Evolutionary conservation across 35 echinoderm and acorn worm species (phyloP).

Genomic region (Lytechinus variegatus): DNA sequence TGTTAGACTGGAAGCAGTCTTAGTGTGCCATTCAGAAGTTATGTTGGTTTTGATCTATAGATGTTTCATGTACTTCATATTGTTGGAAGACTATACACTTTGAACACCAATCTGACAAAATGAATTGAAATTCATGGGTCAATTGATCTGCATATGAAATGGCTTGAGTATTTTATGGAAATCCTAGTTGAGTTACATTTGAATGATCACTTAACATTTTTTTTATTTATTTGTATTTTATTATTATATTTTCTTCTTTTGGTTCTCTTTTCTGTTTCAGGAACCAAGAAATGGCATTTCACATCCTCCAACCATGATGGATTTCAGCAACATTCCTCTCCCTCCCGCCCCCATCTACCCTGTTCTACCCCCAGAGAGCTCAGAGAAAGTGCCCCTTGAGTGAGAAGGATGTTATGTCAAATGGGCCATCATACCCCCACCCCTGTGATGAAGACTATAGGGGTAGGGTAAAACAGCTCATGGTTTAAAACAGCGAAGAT

Average conservation of each 20-base stretch:
- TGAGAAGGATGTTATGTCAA: not conserved
- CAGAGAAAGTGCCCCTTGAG: conserved; percentile 48
- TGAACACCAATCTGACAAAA: no score
- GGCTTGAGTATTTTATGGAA: no score
- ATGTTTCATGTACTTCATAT: no score
- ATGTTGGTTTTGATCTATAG: no score
- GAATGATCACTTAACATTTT: no score
- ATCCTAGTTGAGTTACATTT: no score
- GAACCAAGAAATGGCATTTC: not conserved
- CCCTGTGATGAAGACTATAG: not conserved
- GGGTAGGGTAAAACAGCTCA: not conserved
- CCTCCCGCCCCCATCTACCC: conserved; percentile 38
- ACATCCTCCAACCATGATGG: not conserved
- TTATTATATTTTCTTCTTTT: not conserved
- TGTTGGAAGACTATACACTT: no score
- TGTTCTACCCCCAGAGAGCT: not conserved
- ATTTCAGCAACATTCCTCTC: conserved; percentile 47
- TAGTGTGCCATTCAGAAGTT: no score
- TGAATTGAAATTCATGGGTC: no score
- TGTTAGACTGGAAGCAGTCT: no score
- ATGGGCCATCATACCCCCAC: not conserved
- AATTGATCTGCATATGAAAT: no score
- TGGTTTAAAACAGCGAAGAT: not conserved
- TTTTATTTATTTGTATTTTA: no score
- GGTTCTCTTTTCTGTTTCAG: not conserved